Evolutionary conservation across 2,113 vertebrate genomes (phyloP).

Genomic region (Nothocercus nigrocapillus): DNA sequence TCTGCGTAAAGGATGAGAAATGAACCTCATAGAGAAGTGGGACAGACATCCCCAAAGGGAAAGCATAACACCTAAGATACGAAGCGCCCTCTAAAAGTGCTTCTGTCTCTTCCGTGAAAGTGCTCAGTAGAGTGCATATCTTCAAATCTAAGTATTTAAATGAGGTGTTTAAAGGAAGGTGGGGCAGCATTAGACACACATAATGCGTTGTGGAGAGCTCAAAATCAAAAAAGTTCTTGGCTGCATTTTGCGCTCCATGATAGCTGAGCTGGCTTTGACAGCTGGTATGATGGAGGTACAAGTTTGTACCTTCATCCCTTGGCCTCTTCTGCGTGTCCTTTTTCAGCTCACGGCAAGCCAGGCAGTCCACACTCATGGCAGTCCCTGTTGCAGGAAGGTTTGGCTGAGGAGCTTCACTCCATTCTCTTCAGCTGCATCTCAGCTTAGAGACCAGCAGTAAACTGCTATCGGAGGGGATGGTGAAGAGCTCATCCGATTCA

Average conservation of each 20-base stretch:
- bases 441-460: constrained; percentile 5
- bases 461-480: constrained; percentile 43
- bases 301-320: not conserved
- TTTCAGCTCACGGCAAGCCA: not conserved
- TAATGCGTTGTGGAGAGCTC: not conserved
- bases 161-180: no score
- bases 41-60: not conserved
- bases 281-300: not conserved
- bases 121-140: not conserved
- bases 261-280: not conserved
- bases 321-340: not conserved
- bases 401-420: accelerated
- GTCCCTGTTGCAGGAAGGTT: not conserved
- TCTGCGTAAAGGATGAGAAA: not conserved
- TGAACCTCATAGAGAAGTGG: not conserved
- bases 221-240: not conserved
- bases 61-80: not conserved
- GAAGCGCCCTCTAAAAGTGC: not conserved
- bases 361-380: not conserved
- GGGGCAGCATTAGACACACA: not conserved
- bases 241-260: not conserved
- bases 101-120: not conserved
- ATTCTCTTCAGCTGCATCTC: not conserved
- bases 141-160: not conserved
- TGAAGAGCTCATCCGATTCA: constrained; percentile 16